A percentile compares a stretch with the other conserved stretches of the same genome.
These are phyloP conservation scores for Eulithis testata DNA, from an alignment of 2,888 invertebrate species.

Conservation along the genomic window DNA sequence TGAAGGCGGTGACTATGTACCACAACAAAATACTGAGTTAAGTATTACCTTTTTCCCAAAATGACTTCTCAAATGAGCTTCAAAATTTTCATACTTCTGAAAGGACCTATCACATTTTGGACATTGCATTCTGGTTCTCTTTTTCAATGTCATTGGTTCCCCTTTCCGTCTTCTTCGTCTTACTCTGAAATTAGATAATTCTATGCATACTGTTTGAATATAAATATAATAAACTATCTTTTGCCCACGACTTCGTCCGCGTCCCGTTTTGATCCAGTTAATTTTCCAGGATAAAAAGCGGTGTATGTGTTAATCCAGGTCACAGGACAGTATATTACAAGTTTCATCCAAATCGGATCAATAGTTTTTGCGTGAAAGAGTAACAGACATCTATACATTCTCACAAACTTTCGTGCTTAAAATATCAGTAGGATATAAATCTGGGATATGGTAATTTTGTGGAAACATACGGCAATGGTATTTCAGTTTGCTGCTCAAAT, in stretches of 20 bases:
- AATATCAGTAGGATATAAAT: too few species aligned
- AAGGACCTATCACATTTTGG: slow-evolving; percentile 78
- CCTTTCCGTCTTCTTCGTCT: slow-evolving; percentile 56
- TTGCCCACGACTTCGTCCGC: too few species aligned
- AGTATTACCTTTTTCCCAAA: slow-evolving; percentile 77
- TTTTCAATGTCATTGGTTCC: slow-evolving; percentile 48
- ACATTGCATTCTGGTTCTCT: slow-evolving; percentile 72
- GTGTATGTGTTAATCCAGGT: too few species aligned
- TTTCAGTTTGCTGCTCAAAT: slow-evolving; percentile 22
- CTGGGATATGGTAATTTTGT: not conserved
- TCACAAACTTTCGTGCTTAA: too few species aligned
- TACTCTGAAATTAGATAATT: slow-evolving; percentile 41
- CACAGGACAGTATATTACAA: too few species aligned
- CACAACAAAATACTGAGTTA: slow-evolving; percentile 66
- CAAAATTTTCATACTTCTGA: slow-evolving; percentile 80
- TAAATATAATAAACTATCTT: too few species aligned
- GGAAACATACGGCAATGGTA: slow-evolving; percentile 20
- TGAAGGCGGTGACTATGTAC: slow-evolving; percentile 79
- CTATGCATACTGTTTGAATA: too few species aligned
- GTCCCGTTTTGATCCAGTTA: too few species aligned
- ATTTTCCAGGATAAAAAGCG: too few species aligned
- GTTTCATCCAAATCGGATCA: too few species aligned
- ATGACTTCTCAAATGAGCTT: slow-evolving; percentile 80
- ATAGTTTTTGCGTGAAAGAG: too few species aligned
- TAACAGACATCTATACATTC: too few species aligned